Percentiles rank a stretch among this genome's conserved stretches.
These are phyloP conservation scores for Peromyscus californicus DNA, from an alignment of 2,113 vertebrate genomes.

Conservation along the genomic window DNA sequence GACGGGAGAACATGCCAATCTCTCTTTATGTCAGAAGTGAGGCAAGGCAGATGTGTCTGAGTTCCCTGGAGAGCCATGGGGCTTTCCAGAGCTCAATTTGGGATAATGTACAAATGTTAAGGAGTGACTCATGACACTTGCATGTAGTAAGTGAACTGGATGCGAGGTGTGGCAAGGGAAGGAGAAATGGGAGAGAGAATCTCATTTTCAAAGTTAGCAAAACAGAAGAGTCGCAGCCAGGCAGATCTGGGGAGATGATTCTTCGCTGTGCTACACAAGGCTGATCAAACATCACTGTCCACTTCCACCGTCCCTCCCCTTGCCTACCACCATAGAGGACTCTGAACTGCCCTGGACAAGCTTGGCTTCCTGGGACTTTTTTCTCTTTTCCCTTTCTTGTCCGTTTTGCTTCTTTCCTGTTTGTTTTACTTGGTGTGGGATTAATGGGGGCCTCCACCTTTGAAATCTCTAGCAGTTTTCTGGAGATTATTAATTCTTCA, in stretches of 20 bases:
- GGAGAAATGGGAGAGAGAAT: not conserved
- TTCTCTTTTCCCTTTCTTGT: not conserved
- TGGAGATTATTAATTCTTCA: conserved; percentile 17
- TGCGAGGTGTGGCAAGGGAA: not conserved
- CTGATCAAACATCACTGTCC: not conserved
- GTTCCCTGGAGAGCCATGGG: conserved; percentile 61
- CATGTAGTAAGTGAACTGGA: conserved; percentile 38
- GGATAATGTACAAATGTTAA: conserved; percentile 17
- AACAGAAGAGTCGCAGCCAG: not conserved
- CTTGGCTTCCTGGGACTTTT: not conserved
- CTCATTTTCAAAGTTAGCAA: conserved; percentile 29
- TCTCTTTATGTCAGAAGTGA: conserved; percentile 70
- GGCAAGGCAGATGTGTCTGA: conserved; percentile 57
- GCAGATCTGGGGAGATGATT: not conserved
- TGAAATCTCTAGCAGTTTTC: conserved; percentile 16
- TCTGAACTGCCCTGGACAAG: not conserved
- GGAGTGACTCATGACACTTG: conserved; percentile 1
- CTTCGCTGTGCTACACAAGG: not conserved
- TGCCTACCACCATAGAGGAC: not conserved
- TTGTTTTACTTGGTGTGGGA: not conserved
- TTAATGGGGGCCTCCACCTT: not conserved
- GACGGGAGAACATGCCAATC: conserved; percentile 67
- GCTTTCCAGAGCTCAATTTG: conserved; percentile 54
- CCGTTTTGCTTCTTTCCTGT: not conserved
- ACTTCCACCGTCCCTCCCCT: not conserved